Percentiles rank a stretch among this genome's conserved stretches.
Evolutionary conservation across 1,140 invertebrate species (phyloP).

Genomic region (Orchesella cincta): DNA sequence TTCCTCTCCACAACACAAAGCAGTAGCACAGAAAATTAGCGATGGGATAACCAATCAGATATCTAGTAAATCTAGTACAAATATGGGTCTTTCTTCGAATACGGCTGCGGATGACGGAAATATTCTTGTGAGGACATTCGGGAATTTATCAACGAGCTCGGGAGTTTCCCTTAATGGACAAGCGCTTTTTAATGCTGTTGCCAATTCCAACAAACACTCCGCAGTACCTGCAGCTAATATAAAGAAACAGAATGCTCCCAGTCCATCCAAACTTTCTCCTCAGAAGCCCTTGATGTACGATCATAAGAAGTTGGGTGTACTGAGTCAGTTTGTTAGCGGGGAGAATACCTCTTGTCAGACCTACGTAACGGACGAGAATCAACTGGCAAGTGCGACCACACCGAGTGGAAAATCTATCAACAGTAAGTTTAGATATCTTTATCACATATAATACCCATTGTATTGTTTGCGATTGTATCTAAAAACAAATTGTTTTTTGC

Average conservation of each 20-base stretch:
- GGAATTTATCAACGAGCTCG: background rate
- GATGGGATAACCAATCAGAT: background rate
- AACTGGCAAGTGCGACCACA: background rate
- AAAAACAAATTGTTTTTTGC: too few species aligned
- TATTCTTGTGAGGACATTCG: constrained; percentile 5
- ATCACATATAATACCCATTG: too few species aligned
- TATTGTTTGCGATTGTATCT: too few species aligned
- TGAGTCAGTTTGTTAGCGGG: constrained; percentile 7
- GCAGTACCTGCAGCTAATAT: constrained; percentile 7
- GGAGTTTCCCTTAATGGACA: background rate
- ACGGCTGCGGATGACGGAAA: background rate
- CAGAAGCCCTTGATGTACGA: constrained; percentile 10
- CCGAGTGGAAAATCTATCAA: background rate
- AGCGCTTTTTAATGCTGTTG: background rate
- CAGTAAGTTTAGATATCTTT: constrained; percentile 6
- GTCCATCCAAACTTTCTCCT: constrained; percentile 10
- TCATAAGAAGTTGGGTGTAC: constrained; percentile 18
- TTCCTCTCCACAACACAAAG: background rate
- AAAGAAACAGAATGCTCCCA: background rate
- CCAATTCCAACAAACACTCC: background rate
- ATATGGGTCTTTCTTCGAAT: constrained; percentile 19
- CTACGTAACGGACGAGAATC: background rate
- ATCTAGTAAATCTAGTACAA: constrained; percentile 27
- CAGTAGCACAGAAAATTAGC: background rate
- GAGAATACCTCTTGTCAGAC: background rate